A percentile compares a stretch with the other conserved stretches of the same genome.
phyloP scores from a whole-genome alignment of 2,888 invertebrate genomes.

The Cephus pulcher region DNA sequence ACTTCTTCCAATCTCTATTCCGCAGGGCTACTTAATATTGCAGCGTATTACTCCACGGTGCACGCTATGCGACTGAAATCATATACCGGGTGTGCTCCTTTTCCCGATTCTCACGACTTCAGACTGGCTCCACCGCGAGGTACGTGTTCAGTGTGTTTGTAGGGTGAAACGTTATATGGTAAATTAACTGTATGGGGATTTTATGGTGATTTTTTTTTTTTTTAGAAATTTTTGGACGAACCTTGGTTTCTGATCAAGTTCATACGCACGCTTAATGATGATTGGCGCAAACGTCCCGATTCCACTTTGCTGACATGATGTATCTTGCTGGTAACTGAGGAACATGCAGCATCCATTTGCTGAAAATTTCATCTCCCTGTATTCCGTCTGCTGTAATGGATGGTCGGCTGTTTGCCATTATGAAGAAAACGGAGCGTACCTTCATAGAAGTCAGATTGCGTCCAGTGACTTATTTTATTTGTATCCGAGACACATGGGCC shows the following conservation, averaged over 20 bases:
- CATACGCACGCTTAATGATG: not conserved
- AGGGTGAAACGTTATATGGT: not conserved
- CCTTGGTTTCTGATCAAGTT: no score
- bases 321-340: not conserved
- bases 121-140: not conserved
- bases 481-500: not conserved
- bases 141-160: not conserved
- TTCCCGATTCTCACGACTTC: not conserved
- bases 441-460: not conserved
- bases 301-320: not conserved
- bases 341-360: not conserved
- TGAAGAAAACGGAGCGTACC: not conserved
- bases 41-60: constrained; percentile 46
- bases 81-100: constrained; percentile 31
- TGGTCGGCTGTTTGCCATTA: not conserved
- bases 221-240: no score
- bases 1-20: constrained; percentile 13
- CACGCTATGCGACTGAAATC: constrained; percentile 32
- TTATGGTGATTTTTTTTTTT: not conserved
- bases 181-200: not conserved
- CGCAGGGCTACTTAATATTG: constrained; percentile 54
- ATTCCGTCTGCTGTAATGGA: not conserved
- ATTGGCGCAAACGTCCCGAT: not conserved
- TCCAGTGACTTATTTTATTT: not conserved
- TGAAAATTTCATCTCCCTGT: not conserved